Evolutionary conservation across 2,797 vertebrate genomes (phyloP).

Genomic region (Enteromius radiatus): DNA sequence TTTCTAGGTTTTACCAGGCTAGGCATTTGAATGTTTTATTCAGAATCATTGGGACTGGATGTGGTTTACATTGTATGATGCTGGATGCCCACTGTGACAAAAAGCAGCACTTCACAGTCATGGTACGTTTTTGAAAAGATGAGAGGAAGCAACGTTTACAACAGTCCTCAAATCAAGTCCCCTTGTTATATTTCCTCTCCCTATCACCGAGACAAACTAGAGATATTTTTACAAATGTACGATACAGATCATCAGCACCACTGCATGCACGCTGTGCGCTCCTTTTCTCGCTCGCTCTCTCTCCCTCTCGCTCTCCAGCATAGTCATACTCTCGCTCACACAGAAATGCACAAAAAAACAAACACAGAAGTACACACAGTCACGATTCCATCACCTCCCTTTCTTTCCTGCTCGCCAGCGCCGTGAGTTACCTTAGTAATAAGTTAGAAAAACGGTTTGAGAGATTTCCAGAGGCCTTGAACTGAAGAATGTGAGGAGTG

Average conservation of each 20-base stretch:
- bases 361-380: constrained; percentile 53
- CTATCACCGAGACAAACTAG: constrained; percentile 34
- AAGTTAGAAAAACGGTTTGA: constrained; percentile 36
- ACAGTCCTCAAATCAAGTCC: constrained; percentile 26
- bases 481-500: constrained; percentile 31
- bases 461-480: constrained; percentile 49
- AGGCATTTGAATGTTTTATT: constrained; percentile 17
- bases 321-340: constrained; percentile 45
- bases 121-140: constrained; percentile 14
- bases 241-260: constrained; percentile 40
- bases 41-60: background rate
- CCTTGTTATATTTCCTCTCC: constrained; percentile 46
- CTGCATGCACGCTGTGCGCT: constrained; percentile 49
- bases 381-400: constrained; percentile 58
- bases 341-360: constrained; percentile 41
- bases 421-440: constrained; percentile 44
- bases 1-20: background rate
- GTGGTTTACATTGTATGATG: constrained; percentile 18
- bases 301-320: constrained; percentile 1
- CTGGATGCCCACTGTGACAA: constrained; percentile 2
- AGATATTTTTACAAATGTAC: constrained; percentile 45
- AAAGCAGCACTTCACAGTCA: constrained; percentile 23
- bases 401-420: constrained; percentile 20
- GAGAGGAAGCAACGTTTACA: constrained; percentile 10
- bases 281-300: constrained; percentile 18